Conservation (phyloP, 1,140 invertebrate species). For the Leguminivora glycinivorella region DNA sequence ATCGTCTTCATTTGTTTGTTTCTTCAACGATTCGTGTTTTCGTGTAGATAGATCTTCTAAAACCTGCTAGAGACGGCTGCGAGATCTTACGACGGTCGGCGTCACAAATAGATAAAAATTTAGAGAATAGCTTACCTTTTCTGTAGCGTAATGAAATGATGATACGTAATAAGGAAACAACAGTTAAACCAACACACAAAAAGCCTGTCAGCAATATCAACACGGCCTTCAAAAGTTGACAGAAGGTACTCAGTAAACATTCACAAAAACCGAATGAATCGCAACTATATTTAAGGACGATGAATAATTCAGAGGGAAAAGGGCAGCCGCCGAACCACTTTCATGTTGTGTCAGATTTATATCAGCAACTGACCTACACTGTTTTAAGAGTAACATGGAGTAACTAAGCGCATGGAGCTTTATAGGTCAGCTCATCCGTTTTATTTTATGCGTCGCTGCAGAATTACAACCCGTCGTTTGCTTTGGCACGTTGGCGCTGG, state of each 20-base stretch:
- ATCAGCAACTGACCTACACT: conserved; percentile 11
- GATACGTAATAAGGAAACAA: no score
- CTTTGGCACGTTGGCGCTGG: not conserved
- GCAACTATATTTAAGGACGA: conserved; percentile 2
- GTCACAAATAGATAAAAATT: no score
- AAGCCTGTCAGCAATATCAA: not conserved
- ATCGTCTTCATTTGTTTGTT: no score
- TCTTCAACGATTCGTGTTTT: no score
- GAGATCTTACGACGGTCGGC: no score
- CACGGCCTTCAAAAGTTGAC: not conserved
- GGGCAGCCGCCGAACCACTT: not conserved
- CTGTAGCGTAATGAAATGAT: not conserved
- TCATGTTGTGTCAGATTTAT: conserved; percentile 8
- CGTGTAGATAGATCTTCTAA: no score
- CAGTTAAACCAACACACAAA: no score
- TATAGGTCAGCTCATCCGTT: not conserved
- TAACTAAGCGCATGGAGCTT: not conserved
- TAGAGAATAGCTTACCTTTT: not conserved
- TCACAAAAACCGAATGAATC: conserved; percentile 10
- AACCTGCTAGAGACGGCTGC: no score
- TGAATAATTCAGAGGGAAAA: conserved; percentile 1
- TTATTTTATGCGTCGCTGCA: not conserved
- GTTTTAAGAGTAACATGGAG: not conserved
- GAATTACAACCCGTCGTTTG: not conserved
- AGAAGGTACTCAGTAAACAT: conserved; percentile 7